Base-by-base conservation (phyloP, 2,888 invertebrate species). In the Temnothorax unifasciatus region DNA sequence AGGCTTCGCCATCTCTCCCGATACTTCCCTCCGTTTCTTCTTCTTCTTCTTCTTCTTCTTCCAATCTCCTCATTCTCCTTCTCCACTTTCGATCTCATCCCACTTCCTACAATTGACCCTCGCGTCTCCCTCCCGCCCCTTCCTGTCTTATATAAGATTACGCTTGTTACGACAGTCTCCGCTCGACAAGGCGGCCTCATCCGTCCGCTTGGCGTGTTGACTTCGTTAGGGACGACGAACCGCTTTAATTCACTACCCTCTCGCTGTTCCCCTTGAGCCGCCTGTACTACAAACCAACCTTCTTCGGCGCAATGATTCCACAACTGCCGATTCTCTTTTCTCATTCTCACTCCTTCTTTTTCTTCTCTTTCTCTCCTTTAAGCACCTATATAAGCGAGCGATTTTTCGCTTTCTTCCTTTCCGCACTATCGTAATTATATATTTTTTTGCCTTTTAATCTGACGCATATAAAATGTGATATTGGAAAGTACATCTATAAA, bases 161-260 rank as follows among this genome's bases (percentile, higher is more conserved):
- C 91, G 92, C 93, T 93, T 92, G 93, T 93, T 93, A 93, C 92
- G 92, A 90, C 91, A 91, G 92, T 92, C 92, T 92, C 87, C 92
- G 88, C 87, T 88, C 90, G 87, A 85, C 89, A 85, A 90, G 90
- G 87, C 90, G 85, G 89, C 87, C 90, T 90, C 86, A 86, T 88
- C 87, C 87, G 87, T 88, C 85, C 88, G 86, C 87, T 73, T 86
- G 87, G 87, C 88, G 90, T 91, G 90, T 92, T 93, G 93, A 93
- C 93, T 93, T 93, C 93, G 93, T 93, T 93, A 93, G 90, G 88
- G 87, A 89, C 90, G 88, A 92, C 90, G 89, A 91, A 90, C 88
- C 89, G 90, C 91, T 92, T 92, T 93, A 93, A 93, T 93, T 93
- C 92, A 90, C 87, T 89, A 90, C 86, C 88, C 87, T 88, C 88